Base-by-base conservation (phyloP, 2,797 vertebrate species). In the Choloepus didactylus region DNA sequence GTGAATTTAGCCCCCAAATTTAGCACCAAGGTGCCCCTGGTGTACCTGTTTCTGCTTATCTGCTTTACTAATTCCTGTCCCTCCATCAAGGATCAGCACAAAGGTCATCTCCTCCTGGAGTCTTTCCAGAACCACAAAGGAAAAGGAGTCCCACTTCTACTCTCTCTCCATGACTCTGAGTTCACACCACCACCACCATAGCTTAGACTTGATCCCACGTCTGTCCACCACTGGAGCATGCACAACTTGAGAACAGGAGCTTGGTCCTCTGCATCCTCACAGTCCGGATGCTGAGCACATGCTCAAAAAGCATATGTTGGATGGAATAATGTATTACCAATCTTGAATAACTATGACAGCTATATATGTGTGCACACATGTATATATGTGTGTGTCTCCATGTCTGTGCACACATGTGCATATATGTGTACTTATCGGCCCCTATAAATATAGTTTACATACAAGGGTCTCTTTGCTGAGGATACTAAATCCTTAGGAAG, bases 151-250 rank as follows among this genome's bases (percentile, higher is more conserved):
- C 67, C 10, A 6, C 10, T n/a, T 46, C 35, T 25, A 19, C 6
- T 79, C 19, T 75, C 56, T 4, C 38, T 15, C 21, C 1, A 35
- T 7, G 2, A 19, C 2, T 0, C 64, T 56, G 6, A 5, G 2
- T 6, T 3, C 21, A 46, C 0, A 15, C 8, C 29, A 1, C 27
- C n/a, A 15, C 11, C n/a, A 59, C 31, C 35, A 4, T 0, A 66
- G 41, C 18, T 4, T 41, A 12, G 1, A 51, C 9, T 1, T 31
- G 16, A 4, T 72, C 21, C 10, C 29, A 23, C 38, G 19, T 60
- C 27, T 87, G n/a, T 46, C 19, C 9, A 15, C 12, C 6, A 1
- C 15, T 25, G 44, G 18, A 83, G 0, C 2, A 0, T 0, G 9
- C 82, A 25, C 23, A 41, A 19, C 9, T 7, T 29, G 69, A 81